These are phyloP conservation scores for Gobionotothen gibberifrons DNA, from an alignment of 2,797 vertebrate species.

Conservation along the genomic window DNA sequence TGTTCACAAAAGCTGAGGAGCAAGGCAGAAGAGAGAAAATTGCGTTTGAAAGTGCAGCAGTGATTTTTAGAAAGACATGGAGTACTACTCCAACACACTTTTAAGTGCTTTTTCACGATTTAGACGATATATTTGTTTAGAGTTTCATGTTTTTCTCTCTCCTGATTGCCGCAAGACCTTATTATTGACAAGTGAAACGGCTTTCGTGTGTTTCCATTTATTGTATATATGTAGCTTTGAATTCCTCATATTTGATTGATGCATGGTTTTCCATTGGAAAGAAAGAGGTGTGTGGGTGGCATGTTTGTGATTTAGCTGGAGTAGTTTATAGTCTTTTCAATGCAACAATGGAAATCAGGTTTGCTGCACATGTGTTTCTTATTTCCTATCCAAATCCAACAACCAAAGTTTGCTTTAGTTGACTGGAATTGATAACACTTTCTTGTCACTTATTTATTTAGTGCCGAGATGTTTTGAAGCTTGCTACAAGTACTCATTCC, in stretches of 20 bases:
- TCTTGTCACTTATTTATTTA: conserved; percentile 68
- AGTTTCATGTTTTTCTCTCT: not conserved
- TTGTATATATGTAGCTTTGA: conserved; percentile 4
- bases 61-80: conserved; percentile 49
- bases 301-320: not conserved
- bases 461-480: conserved; percentile 62
- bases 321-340: conserved; percentile 5
- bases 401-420: conserved; percentile 57
- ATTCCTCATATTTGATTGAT: not conserved
- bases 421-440: conserved; percentile 55
- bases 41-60: conserved; percentile 63
- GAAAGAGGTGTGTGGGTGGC: not conserved
- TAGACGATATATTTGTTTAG: conserved; percentile 12
- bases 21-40: conserved; percentile 60
- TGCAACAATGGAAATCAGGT: conserved; percentile 35
- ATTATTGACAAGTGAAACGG: conserved; percentile 7
- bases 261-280: not conserved
- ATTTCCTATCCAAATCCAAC: conserved; percentile 8
- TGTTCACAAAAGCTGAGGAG: conserved; percentile 60
- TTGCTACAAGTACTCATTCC: conserved; percentile 60
- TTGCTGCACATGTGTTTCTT: conserved; percentile 34
- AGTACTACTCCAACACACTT: conserved; percentile 37
- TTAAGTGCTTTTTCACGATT: conserved; percentile 38
- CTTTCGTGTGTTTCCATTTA: not conserved
- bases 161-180: conserved; percentile 7